A percentile compares a stretch with the other conserved stretches of the same genome.
phyloP scores from a whole-genome alignment of 2,113 vertebrate species.

The Nicator chloris region DNA sequence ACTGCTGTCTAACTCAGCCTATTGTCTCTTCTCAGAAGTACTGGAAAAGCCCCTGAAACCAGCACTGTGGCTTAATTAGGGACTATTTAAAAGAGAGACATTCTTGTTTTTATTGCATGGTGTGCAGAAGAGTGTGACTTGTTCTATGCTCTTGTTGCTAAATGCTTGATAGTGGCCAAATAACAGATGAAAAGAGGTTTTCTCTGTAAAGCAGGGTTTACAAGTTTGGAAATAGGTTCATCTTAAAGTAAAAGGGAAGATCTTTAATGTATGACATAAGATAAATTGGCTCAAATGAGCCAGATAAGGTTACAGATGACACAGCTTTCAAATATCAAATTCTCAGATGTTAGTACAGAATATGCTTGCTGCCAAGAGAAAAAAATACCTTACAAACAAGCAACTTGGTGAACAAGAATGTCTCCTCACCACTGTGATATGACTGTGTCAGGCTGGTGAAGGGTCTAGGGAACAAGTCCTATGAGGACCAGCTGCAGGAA shows the following conservation, averaged over 20 bases:
- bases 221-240: neutral
- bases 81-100: neutral
- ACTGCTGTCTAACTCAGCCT: neutral
- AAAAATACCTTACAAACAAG: neutral
- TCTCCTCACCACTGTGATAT: neutral
- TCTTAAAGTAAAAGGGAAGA: slow-evolving; percentile 2
- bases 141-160: neutral
- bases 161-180: neutral
- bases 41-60: neutral
- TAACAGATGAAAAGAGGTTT: neutral
- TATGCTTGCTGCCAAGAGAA: neutral
- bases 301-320: slow-evolving; percentile 3
- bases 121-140: neutral
- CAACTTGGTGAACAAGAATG: neutral
- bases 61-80: neutral
- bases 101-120: neutral
- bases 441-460: neutral
- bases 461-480: neutral
- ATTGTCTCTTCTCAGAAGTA: neutral
- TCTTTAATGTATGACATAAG: neutral
- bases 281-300: slow-evolving; percentile 6
- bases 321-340: slow-evolving; percentile 28
- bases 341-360: slow-evolving; percentile 8
- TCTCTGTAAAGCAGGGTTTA: neutral
- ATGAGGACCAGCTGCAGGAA: neutral